These are phyloP conservation scores for Fregata magnificens DNA, from an alignment of 2,113 vertebrate species.

Conservation along the genomic window DNA sequence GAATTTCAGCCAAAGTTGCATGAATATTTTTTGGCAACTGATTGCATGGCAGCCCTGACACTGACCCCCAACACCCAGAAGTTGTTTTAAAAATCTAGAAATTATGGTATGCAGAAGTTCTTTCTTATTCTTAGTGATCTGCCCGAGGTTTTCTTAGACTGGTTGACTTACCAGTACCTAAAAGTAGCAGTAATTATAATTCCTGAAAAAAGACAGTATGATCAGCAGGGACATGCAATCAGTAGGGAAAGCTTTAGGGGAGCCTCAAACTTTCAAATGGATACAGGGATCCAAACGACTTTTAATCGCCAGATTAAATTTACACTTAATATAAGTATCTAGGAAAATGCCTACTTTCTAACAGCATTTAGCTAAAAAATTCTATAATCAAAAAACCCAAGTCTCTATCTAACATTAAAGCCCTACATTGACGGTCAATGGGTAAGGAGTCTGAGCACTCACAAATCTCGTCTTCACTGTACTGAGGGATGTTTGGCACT, in stretches of 20 bases:
- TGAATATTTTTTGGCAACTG: neutral
- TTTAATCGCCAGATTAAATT: neutral
- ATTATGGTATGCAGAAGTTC: neutral
- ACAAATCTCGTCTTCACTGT: neutral
- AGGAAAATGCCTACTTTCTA: neutral
- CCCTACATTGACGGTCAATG: rapidly evolving
- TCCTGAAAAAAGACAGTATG: neutral
- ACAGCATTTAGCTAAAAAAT: neutral
- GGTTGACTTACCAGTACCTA: neutral
- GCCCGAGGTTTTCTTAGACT: neutral
- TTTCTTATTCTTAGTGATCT: neutral
- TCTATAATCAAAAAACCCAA: rapidly evolving
- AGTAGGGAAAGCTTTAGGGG: neutral
- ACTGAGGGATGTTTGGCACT: neutral
- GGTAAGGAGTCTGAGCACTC: neutral
- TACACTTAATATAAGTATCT: neutral
- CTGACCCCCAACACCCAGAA: neutral
- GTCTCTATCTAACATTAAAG: neutral
- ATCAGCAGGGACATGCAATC: rapidly evolving
- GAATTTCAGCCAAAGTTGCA: neutral
- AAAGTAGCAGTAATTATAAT: neutral
- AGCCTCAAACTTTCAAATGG: neutral
- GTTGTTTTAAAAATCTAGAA: neutral
- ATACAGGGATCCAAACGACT: neutral
- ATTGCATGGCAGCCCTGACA: neutral